These are phyloP conservation scores for Omphaloscelis lunosa DNA, from an alignment of 2,888 invertebrate species.

Conservation along the genomic window DNA sequence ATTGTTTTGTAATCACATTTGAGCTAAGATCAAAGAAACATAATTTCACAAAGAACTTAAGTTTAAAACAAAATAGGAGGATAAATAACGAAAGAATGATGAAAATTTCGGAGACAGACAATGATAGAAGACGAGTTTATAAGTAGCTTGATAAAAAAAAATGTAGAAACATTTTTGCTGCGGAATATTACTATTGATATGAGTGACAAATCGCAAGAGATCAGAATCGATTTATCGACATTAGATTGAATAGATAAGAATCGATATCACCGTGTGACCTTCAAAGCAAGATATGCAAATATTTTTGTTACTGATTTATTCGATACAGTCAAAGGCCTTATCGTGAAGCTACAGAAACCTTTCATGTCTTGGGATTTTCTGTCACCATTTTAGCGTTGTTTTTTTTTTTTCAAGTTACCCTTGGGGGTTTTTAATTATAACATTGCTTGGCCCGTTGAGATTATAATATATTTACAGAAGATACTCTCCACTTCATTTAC, in stretches of 20 bases:
- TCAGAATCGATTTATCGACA: slow-evolving; percentile 37
- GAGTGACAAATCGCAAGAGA: slow-evolving; percentile 39
- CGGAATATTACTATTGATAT: slow-evolving; percentile 7
- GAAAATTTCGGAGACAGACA: not conserved
- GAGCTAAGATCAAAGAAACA: slow-evolving; percentile 6
- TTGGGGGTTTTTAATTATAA: not conserved
- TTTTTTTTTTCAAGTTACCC: not conserved
- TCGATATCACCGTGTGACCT: slow-evolving; percentile 33
- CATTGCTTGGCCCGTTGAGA: not conserved
- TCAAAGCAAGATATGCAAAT: slow-evolving; percentile 36
- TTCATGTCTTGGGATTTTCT: slow-evolving; percentile 14
- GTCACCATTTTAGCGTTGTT: not conserved
- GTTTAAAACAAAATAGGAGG: not conserved
- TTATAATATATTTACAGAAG: not conserved
- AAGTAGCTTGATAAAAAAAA: not conserved
- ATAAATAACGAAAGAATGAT: not conserved
- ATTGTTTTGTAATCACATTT: slow-evolving; percentile 10
- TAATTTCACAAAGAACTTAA: slow-evolving; percentile 4
- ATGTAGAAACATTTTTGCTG: not conserved
- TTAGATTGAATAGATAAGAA: slow-evolving; percentile 33
- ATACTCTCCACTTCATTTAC: slow-evolving; percentile 16
- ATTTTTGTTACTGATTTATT: slow-evolving; percentile 19
- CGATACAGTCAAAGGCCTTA: slow-evolving; percentile 1
- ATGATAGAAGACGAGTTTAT: not conserved
- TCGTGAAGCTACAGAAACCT: slow-evolving; percentile 2